These are phyloP conservation scores for Cyphomyrus discorhynchus DNA, from an alignment of 2,113 vertebrate species.

Conservation along the genomic window DNA sequence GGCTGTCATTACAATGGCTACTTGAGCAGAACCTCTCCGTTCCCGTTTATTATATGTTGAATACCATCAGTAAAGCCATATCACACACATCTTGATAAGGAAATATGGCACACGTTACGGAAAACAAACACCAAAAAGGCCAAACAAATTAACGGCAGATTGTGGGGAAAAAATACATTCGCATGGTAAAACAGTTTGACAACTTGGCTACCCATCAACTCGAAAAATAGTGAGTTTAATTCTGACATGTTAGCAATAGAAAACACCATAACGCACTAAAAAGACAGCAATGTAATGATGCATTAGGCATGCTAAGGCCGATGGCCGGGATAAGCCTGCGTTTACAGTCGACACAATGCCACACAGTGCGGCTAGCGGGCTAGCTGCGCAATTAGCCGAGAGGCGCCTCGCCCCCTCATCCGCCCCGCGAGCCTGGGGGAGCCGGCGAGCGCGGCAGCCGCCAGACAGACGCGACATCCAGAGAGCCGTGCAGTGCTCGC, in stretches of 20 bases:
- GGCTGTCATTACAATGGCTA: conserved; percentile 3
- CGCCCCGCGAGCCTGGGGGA: neutral
- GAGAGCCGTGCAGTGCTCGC: neutral
- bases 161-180: neutral
- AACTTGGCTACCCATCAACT: neutral
- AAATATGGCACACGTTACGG: neutral
- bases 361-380: neutral
- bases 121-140: neutral
- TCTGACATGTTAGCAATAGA: neutral
- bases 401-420: neutral
- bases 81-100: neutral
- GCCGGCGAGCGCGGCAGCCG: neutral
- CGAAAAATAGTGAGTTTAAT: neutral
- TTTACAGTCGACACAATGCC: neutral
- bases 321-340: neutral
- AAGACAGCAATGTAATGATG: neutral
- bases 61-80: neutral
- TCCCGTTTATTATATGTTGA: neutral
- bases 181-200: neutral
- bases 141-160: neutral
- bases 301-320: neutral
- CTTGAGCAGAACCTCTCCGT: neutral
- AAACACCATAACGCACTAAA: neutral
- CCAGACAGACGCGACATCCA: neutral
- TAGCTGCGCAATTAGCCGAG: neutral